Evolutionary conservation across 2,888 invertebrate genomes (phyloP).

Genomic region (Scaptomyza parva): DNA sequence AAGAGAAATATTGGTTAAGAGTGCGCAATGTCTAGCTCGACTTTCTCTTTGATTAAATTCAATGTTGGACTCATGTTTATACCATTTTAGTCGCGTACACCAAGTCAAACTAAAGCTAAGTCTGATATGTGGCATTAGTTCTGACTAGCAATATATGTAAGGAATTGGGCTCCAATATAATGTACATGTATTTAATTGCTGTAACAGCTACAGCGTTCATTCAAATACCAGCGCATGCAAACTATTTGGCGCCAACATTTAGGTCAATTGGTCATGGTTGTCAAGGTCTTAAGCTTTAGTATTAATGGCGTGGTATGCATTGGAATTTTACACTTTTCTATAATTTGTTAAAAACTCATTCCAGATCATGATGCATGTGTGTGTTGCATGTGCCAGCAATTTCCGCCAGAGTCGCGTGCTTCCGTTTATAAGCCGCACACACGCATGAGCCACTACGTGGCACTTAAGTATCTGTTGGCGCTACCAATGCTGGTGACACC

Average conservation of each 20-base stretch:
- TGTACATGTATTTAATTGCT: not conserved
- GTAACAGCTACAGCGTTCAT: slow-evolving; percentile 14
- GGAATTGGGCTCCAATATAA: slow-evolving; percentile 48
- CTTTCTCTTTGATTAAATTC: slow-evolving; percentile 19
- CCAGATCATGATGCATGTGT: slow-evolving; percentile 38
- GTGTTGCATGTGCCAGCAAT: slow-evolving; percentile 71
- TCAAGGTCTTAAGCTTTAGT: slow-evolving; percentile 71
- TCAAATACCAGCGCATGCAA: slow-evolving; percentile 58
- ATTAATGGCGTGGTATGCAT: slow-evolving; percentile 72
- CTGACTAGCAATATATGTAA: slow-evolving; percentile 48
- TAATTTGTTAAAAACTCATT: slow-evolving; percentile 63
- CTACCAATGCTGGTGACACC: slow-evolving; percentile 51
- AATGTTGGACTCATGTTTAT: slow-evolving; percentile 2
- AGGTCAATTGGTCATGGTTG: slow-evolving; percentile 76
- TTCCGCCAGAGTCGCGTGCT: slow-evolving; percentile 74
- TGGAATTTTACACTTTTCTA: slow-evolving; percentile 49
- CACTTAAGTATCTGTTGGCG: slow-evolving; percentile 70
- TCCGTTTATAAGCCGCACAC: slow-evolving; percentile 62
- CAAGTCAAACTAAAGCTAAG: slow-evolving; percentile 6
- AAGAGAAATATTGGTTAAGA: slow-evolving; percentile 53
- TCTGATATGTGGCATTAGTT: slow-evolving; percentile 42
- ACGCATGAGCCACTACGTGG: slow-evolving; percentile 41
- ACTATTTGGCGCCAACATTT: slow-evolving; percentile 59
- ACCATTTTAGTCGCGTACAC: slow-evolving; percentile 12
- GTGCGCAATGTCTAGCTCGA: slow-evolving; percentile 1